Conservation (phyloP, 2,888 invertebrate genomes). For the Hipparchia sbordonii region DNA sequence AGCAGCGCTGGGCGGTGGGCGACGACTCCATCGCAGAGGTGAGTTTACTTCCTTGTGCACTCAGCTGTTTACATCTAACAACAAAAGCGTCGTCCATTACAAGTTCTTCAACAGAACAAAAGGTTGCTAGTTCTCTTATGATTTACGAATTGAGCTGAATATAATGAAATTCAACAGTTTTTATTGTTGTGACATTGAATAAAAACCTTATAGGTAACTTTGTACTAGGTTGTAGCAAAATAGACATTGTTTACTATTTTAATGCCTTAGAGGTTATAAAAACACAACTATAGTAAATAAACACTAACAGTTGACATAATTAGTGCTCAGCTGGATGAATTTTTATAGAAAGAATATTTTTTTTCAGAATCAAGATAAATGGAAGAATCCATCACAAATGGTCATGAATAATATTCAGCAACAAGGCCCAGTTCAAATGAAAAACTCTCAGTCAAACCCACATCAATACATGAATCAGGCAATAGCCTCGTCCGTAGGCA, state of each 20-base stretch:
- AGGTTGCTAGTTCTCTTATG: background rate
- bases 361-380: slow-evolving; percentile 91
- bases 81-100: background rate
- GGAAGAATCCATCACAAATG: slow-evolving; percentile 88
- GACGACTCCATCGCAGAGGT: slow-evolving; percentile 95
- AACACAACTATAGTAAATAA: slow-evolving; percentile 1
- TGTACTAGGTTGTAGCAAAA: background rate
- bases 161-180: too few species aligned
- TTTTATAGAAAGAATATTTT: slow-evolving; percentile 6
- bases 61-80: slow-evolving; percentile 15
- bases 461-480: slow-evolving; percentile 79
- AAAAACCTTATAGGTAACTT: too few species aligned
- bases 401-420: slow-evolving; percentile 82
- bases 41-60: slow-evolving; percentile 60
- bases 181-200: too few species aligned
- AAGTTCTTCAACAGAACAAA: background rate
- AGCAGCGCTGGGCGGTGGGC: slow-evolving; percentile 93
- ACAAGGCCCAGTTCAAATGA: slow-evolving; percentile 78
- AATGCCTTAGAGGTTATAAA: background rate
- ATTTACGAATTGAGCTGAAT: background rate
- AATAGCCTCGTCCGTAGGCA: slow-evolving; percentile 75
- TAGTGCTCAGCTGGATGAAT: background rate
- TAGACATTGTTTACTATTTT: background rate
- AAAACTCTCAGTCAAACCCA: slow-evolving; percentile 78
- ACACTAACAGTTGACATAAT: background rate